These are phyloP conservation scores for Microtus oregoni DNA, from an alignment of 2,113 vertebrate species.

Conservation along the genomic window DNA sequence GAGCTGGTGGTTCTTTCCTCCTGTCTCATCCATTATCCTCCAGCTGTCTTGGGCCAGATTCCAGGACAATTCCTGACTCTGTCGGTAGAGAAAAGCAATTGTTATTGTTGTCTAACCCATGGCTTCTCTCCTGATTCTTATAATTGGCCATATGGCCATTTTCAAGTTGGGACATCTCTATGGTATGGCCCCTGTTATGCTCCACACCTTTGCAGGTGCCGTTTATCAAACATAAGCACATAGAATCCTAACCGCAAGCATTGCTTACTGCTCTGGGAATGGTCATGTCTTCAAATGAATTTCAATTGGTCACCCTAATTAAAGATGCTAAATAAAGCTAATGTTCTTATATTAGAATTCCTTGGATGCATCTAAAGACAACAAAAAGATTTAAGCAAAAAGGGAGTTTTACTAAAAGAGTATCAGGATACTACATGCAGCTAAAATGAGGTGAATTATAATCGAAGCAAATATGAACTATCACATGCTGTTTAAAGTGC, in stretches of 20 bases:
- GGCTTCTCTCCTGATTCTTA: background rate
- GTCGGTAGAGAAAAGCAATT: background rate
- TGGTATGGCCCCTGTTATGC: background rate
- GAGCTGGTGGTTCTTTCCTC: background rate
- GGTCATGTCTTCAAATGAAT: background rate
- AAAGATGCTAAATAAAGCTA: slow-evolving; percentile 30
- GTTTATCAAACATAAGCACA: background rate
- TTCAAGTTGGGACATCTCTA: background rate
- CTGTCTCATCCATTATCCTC: background rate
- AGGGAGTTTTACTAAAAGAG: background rate
- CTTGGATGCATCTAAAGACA: background rate
- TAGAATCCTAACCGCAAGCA: background rate
- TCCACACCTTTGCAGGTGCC: background rate
- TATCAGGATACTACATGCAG: background rate
- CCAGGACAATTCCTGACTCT: background rate
- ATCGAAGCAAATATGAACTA: slow-evolving; percentile 1
- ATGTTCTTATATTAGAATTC: slow-evolving; percentile 39
- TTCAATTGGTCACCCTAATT: slow-evolving; percentile 10
- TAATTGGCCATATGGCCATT: background rate
- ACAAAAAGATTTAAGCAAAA: background rate
- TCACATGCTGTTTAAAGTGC: background rate
- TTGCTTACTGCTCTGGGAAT: background rate
- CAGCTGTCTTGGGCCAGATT: background rate
- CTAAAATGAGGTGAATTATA: background rate
- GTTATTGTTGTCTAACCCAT: background rate